A percentile compares a stretch with the other conserved stretches of the same genome.
phyloP scores from a whole-genome alignment of 2,113 vertebrate genomes.

The Hippocampus comes region DNA sequence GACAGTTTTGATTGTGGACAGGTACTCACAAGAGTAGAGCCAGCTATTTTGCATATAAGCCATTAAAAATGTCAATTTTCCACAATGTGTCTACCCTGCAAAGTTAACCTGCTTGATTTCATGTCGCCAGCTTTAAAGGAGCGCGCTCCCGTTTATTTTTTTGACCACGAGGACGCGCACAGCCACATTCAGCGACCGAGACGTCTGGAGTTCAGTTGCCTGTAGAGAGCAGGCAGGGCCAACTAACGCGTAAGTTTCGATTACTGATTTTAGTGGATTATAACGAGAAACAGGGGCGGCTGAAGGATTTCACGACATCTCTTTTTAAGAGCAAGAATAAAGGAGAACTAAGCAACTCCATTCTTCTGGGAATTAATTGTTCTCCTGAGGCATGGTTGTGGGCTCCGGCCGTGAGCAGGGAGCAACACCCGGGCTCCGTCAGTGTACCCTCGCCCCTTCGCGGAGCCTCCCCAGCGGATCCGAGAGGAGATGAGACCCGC shows the following conservation, averaged over 20 bases:
- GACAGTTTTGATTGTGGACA: not conserved
- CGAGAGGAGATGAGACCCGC: slow-evolving; percentile 73
- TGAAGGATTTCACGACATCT: not conserved
- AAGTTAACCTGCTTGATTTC: not conserved
- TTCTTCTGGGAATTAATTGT: slow-evolving; percentile 13
- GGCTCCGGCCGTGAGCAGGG: slow-evolving; percentile 45
- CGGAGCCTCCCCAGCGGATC: slow-evolving; percentile 45
- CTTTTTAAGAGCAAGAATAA: not conserved
- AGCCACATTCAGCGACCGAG: not conserved
- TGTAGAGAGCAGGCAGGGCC: not conserved
- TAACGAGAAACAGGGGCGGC: not conserved
- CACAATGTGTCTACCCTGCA: not conserved
- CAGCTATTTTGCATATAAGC: not conserved
- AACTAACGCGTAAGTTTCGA: not conserved
- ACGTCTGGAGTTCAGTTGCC: not conserved
- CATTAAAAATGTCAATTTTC: not conserved
- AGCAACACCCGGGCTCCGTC: slow-evolving; percentile 57
- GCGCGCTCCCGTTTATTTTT: slow-evolving; percentile 1
- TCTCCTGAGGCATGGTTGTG: slow-evolving; percentile 56
- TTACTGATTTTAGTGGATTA: not conserved
- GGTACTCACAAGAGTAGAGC: too few species aligned
- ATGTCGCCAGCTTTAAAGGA: not conserved
- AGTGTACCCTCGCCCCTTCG: slow-evolving; percentile 43
- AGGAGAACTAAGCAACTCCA: not conserved
- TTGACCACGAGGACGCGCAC: not conserved